phyloP scores from a whole-genome alignment of 2,888 invertebrate species.

The Trachelus iudaicus region DNA sequence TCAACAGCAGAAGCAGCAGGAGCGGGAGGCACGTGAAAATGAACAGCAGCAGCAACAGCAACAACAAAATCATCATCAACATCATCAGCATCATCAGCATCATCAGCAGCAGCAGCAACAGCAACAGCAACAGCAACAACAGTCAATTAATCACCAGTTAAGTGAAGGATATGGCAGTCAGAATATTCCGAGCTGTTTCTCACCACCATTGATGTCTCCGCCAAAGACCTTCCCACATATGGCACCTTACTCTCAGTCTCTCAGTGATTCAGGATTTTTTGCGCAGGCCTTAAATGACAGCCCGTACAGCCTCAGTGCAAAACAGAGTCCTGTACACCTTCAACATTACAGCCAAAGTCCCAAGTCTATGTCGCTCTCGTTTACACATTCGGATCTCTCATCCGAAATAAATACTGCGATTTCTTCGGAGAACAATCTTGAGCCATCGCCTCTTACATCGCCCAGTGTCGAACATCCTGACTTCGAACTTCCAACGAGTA shows the following conservation, averaged over 20 bases:
- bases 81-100: constrained; percentile 40
- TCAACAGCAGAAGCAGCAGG: constrained; percentile 63
- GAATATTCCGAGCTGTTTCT: constrained; percentile 55
- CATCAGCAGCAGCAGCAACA: constrained; percentile 33
- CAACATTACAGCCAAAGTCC: constrained; percentile 66
- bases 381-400: constrained; percentile 79
- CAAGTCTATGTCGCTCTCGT: constrained; percentile 67
- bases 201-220: constrained; percentile 59
- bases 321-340: constrained; percentile 64
- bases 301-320: constrained; percentile 57
- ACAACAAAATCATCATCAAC: constrained; percentile 48
- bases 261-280: constrained; percentile 56
- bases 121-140: constrained; percentile 32
- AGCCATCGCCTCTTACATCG: constrained; percentile 74
- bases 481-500: constrained; percentile 78
- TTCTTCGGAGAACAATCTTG: constrained; percentile 74
- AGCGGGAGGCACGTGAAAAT: constrained; percentile 54
- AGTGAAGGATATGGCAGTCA: constrained; percentile 51
- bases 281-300: constrained; percentile 57
- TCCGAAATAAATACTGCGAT: constrained; percentile 84
- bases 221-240: constrained; percentile 62
- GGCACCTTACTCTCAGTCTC: constrained; percentile 58
- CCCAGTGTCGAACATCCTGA: constrained; percentile 78
- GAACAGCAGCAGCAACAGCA: constrained; percentile 48
- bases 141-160: constrained; percentile 44